These are phyloP conservation scores for Malacosoma neustria DNA, from an alignment of 2,888 invertebrate species.

Conservation along the genomic window DNA sequence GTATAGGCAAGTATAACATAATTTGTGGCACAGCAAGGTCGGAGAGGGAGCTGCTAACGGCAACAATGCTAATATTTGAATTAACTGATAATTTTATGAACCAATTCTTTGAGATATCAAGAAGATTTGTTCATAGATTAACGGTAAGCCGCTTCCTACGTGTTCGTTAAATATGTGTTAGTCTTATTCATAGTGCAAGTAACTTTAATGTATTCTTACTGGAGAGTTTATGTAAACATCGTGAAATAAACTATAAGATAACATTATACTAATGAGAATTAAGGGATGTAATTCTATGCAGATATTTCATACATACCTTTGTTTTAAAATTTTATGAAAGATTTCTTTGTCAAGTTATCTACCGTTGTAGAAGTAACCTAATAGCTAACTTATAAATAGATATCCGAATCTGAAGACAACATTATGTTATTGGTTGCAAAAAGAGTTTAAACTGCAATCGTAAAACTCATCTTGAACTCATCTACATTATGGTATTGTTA, in stretches of 20 bases:
- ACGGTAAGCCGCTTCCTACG: constrained; percentile 47
- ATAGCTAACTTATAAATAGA: too few relatives aligned
- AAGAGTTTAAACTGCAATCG: too few relatives aligned
- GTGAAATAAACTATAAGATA: neutral
- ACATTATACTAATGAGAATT: too few relatives aligned
- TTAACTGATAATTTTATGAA: constrained; percentile 64
- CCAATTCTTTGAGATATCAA: constrained; percentile 62
- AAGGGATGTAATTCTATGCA: too few relatives aligned
- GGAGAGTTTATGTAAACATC: neutral
- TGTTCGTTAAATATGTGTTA: constrained; percentile 38
- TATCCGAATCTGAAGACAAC: too few relatives aligned
- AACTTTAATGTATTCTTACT: constrained; percentile 8
- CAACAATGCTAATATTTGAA: constrained; percentile 60
- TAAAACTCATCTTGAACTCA: too few relatives aligned
- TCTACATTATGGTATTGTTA: too few relatives aligned
- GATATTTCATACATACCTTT: too few relatives aligned
- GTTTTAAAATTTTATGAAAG: too few relatives aligned
- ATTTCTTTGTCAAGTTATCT: too few relatives aligned
- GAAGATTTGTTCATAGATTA: constrained; percentile 69
- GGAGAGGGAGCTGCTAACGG: constrained; percentile 46
- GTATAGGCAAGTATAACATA: constrained; percentile 29
- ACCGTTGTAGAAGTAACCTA: too few relatives aligned
- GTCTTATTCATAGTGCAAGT: constrained; percentile 25
- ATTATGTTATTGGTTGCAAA: too few relatives aligned
- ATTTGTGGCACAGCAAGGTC: constrained; percentile 47